These are phyloP conservation scores for Meloidogyne exigua DNA, from an alignment of 1,140 invertebrate species.

Conservation along the genomic window DNA sequence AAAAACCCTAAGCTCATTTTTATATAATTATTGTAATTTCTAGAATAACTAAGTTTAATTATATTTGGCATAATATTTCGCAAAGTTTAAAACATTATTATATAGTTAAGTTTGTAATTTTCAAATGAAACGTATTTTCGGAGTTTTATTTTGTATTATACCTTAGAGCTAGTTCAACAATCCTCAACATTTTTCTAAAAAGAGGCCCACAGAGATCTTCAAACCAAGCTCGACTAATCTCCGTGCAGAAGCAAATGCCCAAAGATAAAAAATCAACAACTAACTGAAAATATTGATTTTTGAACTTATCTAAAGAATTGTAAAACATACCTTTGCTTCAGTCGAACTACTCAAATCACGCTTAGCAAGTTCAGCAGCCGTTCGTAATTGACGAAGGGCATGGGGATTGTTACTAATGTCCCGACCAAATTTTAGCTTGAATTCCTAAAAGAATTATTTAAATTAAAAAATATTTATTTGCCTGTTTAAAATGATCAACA, in stretches of 20 bases:
- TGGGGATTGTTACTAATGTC: constrained; percentile 85
- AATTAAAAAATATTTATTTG: too few species aligned
- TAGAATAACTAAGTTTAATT: too few species aligned
- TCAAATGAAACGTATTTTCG: too few species aligned
- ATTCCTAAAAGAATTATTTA: constrained; percentile 72
- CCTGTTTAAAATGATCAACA: constrained; percentile 83
- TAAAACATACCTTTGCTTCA: constrained; percentile 71
- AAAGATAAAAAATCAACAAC: constrained; percentile 93
- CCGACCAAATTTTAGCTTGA: constrained; percentile 84
- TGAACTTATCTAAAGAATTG: not conserved
- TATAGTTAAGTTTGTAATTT: too few species aligned
- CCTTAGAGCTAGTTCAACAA: constrained; percentile 83
- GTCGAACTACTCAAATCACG: constrained; percentile 87
- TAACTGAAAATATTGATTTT: constrained; percentile 67
- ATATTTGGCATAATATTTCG: too few species aligned
- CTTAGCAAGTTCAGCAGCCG: constrained; percentile 91
- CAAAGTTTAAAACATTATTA: too few species aligned
- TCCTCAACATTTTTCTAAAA: constrained; percentile 82
- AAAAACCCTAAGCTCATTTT: too few species aligned
- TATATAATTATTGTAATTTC: not conserved
- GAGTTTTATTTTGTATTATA: not conserved
- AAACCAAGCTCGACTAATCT: constrained; percentile 87
- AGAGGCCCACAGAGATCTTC: constrained; percentile 80
- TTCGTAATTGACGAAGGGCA: constrained; percentile 83
- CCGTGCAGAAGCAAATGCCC: constrained; percentile 93